Conservation (phyloP, 1,140 invertebrate genomes). For the Aphelenchoides fujianensis region DNA sequence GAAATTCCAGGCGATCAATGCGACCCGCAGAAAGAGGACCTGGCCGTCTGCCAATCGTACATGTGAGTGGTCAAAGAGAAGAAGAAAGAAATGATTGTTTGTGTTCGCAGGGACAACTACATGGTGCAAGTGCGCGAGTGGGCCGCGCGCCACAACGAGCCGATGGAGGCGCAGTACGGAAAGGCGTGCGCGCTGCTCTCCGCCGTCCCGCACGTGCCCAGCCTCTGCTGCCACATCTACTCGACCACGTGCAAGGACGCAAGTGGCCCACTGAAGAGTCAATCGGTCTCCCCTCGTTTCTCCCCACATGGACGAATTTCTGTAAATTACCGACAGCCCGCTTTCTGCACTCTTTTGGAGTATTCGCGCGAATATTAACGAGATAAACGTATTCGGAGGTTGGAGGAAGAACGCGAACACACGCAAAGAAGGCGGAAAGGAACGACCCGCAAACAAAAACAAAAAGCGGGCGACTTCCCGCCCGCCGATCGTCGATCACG, state of each 20-base stretch:
- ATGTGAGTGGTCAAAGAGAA: background rate
- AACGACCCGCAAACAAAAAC: background rate
- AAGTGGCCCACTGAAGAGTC: slow-evolving; percentile 25
- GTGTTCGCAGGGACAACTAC: slow-evolving; percentile 40
- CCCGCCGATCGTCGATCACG: too few species aligned
- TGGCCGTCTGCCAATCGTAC: slow-evolving; percentile 38
- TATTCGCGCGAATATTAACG: too few species aligned
- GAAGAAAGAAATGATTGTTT: too few species aligned
- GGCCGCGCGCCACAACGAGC: slow-evolving; percentile 44
- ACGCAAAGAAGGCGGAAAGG: background rate
- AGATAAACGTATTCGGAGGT: background rate
- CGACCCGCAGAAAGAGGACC: slow-evolving; percentile 21
- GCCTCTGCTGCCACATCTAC: slow-evolving; percentile 46
- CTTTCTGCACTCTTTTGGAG: too few species aligned
- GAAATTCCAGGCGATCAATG: background rate
- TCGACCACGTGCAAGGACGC: slow-evolving; percentile 35
- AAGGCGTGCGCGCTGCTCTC: slow-evolving; percentile 46
- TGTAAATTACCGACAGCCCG: background rate
- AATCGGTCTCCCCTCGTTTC: background rate
- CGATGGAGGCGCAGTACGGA: slow-evolving; percentile 41
- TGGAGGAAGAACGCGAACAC: background rate
- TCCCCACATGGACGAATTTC: background rate
- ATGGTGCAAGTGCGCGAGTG: slow-evolving; percentile 37
- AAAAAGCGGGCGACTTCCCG: background rate
- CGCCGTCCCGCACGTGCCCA: slow-evolving; percentile 45